A percentile compares a stretch with the other conserved stretches of the same genome.
Conservation (phyloP, 2,113 vertebrate species). For the Columbina picui region DNA sequence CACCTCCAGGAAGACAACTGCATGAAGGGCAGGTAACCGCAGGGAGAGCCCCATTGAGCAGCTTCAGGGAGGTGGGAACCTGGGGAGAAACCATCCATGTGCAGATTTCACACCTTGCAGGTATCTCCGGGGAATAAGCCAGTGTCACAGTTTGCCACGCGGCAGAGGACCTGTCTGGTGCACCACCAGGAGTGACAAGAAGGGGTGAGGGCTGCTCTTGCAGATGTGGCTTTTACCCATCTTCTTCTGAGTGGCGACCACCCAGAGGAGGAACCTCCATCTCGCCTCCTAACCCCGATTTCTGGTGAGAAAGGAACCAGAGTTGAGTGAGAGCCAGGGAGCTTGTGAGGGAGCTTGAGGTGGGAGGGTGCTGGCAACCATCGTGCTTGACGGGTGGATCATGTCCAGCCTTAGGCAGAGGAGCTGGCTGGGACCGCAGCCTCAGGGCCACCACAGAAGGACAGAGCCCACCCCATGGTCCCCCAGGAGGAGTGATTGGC, state of each 20-base stretch:
- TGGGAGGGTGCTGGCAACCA: background rate
- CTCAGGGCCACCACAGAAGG: background rate
- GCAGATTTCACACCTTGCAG: background rate
- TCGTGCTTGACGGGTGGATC: accelerated
- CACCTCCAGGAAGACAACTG: background rate
- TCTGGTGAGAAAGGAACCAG: background rate
- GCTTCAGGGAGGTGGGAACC: background rate
- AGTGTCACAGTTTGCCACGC: background rate
- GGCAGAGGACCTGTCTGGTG: background rate
- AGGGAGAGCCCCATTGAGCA: background rate
- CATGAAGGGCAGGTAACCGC: background rate
- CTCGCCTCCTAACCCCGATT: background rate
- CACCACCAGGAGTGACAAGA: background rate
- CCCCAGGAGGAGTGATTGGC: background rate
- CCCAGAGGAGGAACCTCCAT: background rate
- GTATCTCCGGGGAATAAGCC: background rate
- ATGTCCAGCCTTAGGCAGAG: background rate
- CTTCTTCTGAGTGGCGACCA: background rate
- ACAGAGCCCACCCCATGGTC: background rate
- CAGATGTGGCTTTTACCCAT: background rate
- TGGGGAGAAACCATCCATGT: accelerated
- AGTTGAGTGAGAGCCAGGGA: background rate
- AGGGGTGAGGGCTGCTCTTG: background rate
- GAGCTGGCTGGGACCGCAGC: background rate
- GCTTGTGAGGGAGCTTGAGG: background rate